Evolutionary conservation across 2,888 invertebrate species (phyloP), one percentile per base, ranked within the genome.

Genomic region (Hyalella azteca): DNA sequence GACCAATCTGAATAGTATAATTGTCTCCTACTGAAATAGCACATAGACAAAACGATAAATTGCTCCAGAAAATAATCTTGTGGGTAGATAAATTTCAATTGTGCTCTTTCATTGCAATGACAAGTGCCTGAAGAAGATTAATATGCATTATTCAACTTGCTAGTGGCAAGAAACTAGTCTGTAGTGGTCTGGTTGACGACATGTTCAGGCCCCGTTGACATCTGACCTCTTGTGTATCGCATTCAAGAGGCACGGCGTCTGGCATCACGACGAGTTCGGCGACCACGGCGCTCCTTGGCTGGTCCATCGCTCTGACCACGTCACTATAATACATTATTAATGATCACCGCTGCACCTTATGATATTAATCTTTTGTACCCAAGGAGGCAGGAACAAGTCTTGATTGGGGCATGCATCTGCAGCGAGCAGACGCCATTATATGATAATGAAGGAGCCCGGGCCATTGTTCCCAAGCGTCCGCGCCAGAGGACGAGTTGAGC

Each of bases 391-490:
- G 66, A 66, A 66, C 66, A 66, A 66, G 32, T 66, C 66, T 66
- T 66, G 66, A 66, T 66, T 66, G 36, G 66, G 66, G 36, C 66
- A 66, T 66, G 66, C 66, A 66, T 36, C 66, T 66, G 66, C 66
- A 66, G 66, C 66, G 66, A 22, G 66, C 66, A 66, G 66, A 66
- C 66, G 66, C 66, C 66, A 66, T 66, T 66, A 66, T 66, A 66
- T 66, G 66, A 66, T 66, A 66, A 66, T 66, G 66, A 66, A 66
- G 66, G 66, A 29, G 36, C 66, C 66, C 36, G 36, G 32, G 36
- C 39, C 66, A 66, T 66, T 66, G 66, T 66, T 66, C 66, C 66
- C 13, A 36, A 36, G 22, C 66, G 36, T 32, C 36, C 66, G 13
- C 66, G n/a, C 19, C 36, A 26, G 7, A 36, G 39, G 66, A 36